These are phyloP conservation scores for Chromis chromis DNA, from an alignment of 2,797 vertebrate species.

Conservation along the genomic window DNA sequence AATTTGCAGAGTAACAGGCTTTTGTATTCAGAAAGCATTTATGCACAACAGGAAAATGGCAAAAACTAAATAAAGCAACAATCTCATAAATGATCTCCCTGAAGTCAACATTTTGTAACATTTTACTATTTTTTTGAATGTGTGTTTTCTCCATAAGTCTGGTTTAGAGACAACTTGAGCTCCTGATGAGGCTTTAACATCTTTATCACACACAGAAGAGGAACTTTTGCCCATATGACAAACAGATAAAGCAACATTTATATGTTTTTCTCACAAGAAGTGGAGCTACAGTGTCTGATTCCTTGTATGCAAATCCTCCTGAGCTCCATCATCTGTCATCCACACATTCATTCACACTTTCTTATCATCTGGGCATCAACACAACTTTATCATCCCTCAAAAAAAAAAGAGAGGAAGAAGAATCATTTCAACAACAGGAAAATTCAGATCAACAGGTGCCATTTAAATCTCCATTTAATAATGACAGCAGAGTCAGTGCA, in stretches of 20 bases:
- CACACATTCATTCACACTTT: neutral
- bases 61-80: neutral
- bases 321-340: neutral
- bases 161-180: conserved; percentile 16
- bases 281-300: neutral
- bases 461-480: conserved; percentile 6
- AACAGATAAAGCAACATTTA: neutral
- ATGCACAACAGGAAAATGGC: neutral
- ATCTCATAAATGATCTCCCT: neutral
- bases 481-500: neutral
- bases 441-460: conserved; percentile 75
- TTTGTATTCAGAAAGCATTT: neutral
- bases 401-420: neutral
- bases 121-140: neutral
- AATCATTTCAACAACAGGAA: conserved; percentile 17
- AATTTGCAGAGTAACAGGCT: conserved; percentile 5
- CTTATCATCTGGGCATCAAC: neutral
- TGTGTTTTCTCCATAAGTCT: neutral
- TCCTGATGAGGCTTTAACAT: conserved; percentile 7
- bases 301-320: neutral
- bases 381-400: conserved; percentile 45
- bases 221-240: conserved; percentile 31
- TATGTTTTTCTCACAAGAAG: neutral
- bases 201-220: neutral
- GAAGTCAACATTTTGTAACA: neutral